Percentiles rank a stretch among this genome's conserved stretches.
phyloP scores from a whole-genome alignment of 30 jellyfish, hydroid and myxozoan species.

The Turritopsis dohrnii region DNA sequence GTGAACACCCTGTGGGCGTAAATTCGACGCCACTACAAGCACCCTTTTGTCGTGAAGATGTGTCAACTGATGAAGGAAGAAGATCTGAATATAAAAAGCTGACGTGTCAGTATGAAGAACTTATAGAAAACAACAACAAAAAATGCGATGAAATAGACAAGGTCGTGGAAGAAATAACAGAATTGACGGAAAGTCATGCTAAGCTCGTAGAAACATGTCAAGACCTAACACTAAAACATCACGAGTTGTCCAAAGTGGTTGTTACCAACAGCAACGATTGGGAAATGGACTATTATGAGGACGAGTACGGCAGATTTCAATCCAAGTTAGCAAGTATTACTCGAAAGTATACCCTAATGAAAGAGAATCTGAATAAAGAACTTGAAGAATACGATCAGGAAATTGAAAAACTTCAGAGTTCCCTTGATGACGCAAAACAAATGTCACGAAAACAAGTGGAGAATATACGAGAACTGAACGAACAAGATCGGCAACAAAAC shows the following conservation, averaged over 20 bases:
- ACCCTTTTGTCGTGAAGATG: too few relatives aligned
- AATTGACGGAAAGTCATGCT: not conserved
- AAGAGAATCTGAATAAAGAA: not conserved
- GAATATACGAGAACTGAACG: not conserved
- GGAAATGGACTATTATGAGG: not conserved
- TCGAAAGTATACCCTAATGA: not conserved
- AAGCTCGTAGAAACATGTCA: not conserved
- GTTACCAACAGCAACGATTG: not conserved
- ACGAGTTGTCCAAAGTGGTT: not conserved
- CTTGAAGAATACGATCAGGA: not conserved
- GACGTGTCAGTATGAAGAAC: not conserved
- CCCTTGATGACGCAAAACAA: not conserved
- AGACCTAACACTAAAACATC: not conserved
- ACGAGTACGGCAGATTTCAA: not conserved
- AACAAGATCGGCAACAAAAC: not conserved
- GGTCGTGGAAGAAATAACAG: not conserved
- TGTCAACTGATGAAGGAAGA: not conserved
- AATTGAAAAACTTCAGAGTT: not conserved
- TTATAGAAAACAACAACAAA: not conserved
- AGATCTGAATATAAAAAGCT: not conserved
- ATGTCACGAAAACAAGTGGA: not conserved
- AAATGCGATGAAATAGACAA: not conserved
- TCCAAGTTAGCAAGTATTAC: not conserved
- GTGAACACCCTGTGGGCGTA: not conserved
- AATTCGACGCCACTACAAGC: not conserved